Base-by-base conservation (phyloP, 2,797 vertebrate species). In the Dipus sagitta region DNA sequence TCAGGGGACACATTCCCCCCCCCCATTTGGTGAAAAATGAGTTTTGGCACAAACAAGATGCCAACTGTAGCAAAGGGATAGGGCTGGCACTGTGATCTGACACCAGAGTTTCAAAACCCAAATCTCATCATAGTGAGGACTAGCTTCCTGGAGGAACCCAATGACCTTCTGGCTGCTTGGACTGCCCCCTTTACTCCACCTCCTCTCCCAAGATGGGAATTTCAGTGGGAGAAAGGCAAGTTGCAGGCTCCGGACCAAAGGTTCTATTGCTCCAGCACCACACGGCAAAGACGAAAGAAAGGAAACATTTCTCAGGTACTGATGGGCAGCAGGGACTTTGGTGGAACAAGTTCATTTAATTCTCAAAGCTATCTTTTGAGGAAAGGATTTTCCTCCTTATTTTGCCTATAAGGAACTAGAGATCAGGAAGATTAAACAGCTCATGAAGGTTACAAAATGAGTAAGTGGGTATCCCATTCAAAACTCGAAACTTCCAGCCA, bases 381-480 rank as follows among this genome's bases (percentile, higher is more conserved):
- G 30, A n/a, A 90, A 58, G 82, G 47, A 58, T 84, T 77, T 54
- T 78, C 24, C 11, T 72, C 38, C 67, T 68, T 65, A 34, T 76
- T 88, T 67, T 90, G 42, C 78, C 71, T 68, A 21, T 26, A 82
- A 58, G 89, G 90, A 93, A 86, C 3, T 71, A 32, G n/a, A 95
- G 58, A 64, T 80, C 64, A 88, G 64, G 77, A 58, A 90, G 34
- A 52, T 67, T 58, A 84, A 85, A 13, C 14, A 30, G 47, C 34
- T 82, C 85, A 38, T 4, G 71, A 67, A 88, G 34, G 64, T 80
- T 78, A 75, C 52, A 68, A 64, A 79, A 83, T 30, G 24, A 77
- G 42, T 32, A 54, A 62, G 91, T 30, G 42, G 32, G 24, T 58
- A 71, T 91, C 18, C 60, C 28, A 82, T 86, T 65, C 26, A 18